Conservation (phyloP, 2,797 vertebrate genomes). For the Lutjanus campechanus region DNA sequence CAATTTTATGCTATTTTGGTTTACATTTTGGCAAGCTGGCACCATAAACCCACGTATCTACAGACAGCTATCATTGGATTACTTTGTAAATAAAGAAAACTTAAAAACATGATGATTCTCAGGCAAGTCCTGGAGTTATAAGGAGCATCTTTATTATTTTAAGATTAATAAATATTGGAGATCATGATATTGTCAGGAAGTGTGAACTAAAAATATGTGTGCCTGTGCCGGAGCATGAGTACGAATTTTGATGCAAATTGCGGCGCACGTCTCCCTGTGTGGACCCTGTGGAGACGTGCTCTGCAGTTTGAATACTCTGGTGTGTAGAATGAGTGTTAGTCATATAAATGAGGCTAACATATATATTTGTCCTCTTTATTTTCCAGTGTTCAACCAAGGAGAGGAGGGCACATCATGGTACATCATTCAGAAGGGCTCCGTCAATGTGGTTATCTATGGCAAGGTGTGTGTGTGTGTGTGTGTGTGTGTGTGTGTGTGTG, state of each 20-base stretch:
- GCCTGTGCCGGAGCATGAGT: not conserved
- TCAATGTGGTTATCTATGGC: constrained; percentile 99
- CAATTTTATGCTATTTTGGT: too few species aligned
- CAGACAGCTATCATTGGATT: too few species aligned
- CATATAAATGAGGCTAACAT: not conserved
- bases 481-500: constrained; percentile 61
- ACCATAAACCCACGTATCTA: too few species aligned
- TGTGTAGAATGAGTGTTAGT: not conserved
- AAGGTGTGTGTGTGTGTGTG: constrained; percentile 66
- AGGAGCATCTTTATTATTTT: not conserved
- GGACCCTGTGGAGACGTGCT: not conserved
- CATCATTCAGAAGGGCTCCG: constrained; percentile 98
- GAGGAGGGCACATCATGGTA: constrained; percentile 99
- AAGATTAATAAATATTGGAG: not conserved
- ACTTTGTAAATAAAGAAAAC: too few species aligned
- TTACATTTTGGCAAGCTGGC: too few species aligned
- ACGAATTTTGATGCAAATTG: not conserved
- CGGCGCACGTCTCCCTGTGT: not conserved
- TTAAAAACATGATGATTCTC: not conserved
- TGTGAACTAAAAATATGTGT: not conserved
- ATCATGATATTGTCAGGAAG: not conserved
- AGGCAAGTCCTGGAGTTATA: not conserved
- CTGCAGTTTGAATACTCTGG: not conserved
- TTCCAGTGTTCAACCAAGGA: constrained; percentile 97
- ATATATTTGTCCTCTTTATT: constrained; percentile 25